Evolutionary conservation across 30 jellyfish, hydroid and myxozoan species (phyloP).

Genomic region (Aurelia sp.): DNA sequence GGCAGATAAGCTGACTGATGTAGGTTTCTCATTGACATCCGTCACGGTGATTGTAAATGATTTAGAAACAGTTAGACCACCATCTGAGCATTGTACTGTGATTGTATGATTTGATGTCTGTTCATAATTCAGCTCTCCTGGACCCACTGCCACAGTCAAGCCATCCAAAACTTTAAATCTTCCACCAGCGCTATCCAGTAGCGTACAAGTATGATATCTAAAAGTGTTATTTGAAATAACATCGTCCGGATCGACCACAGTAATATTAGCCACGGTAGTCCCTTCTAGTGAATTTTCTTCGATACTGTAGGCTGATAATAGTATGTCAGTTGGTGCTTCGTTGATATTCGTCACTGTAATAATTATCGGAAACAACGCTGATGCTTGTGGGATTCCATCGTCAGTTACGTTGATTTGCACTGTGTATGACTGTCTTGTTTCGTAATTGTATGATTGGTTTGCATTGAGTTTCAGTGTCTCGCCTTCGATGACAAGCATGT

Average conservation of each 20-base stretch:
- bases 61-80: constrained; percentile 25
- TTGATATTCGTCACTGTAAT: constrained; percentile 69
- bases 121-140: constrained; percentile 68
- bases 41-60: constrained; percentile 40
- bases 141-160: constrained; percentile 50
- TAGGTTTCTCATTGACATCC: constrained; percentile 93
- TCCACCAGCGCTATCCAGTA: constrained; percentile 50
- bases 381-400: constrained; percentile 62
- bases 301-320: constrained; percentile 37
- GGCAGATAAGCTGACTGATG: constrained; percentile 44
- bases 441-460: constrained; percentile 62
- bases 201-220: constrained; percentile 27
- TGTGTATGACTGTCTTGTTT: constrained; percentile 40
- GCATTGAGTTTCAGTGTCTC: constrained; percentile 26
- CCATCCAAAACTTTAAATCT: constrained; percentile 30
- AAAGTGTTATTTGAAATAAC: not conserved
- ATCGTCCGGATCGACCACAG: constrained; percentile 84
- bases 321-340: constrained; percentile 80
- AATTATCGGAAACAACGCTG: constrained; percentile 11
- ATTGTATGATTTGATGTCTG: constrained; percentile 6
- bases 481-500: constrained; percentile 42
- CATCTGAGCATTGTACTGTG: constrained; percentile 75
- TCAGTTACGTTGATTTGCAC: constrained; percentile 41
- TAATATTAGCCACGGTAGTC: constrained; percentile 62
- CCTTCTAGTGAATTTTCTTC: constrained; percentile 72